phyloP scores from a whole-genome alignment of 2,797 vertebrate genomes.

The Pipistrellus nathusii region DNA sequence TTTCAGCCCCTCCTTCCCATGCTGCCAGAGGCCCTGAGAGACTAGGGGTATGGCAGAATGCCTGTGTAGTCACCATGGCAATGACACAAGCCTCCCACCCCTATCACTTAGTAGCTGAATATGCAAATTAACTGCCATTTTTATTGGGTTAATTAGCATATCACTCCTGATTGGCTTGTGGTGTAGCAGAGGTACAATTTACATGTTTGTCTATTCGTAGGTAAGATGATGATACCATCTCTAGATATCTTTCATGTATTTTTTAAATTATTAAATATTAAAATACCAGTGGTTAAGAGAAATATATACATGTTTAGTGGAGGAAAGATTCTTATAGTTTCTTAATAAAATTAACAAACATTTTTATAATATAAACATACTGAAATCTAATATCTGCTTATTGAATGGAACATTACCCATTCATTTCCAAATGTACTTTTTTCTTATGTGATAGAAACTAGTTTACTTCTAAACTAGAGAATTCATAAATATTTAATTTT shows the following conservation, averaged over 20 bases:
- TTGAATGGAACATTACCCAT: neutral
- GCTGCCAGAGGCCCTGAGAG: too few species aligned
- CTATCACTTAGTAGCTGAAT: too few species aligned
- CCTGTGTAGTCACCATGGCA: too few species aligned
- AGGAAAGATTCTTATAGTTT: neutral
- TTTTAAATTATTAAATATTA: neutral
- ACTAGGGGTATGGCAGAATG: too few species aligned
- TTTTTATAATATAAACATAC: neutral
- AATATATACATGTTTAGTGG: neutral
- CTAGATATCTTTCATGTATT: neutral
- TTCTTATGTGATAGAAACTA: neutral
- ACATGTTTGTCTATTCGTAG: too few species aligned
- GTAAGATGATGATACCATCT: neutral
- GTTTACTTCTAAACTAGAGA: neutral
- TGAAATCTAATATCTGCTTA: neutral
- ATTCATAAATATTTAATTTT: conserved; percentile 62
- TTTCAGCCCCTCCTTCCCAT: too few species aligned
- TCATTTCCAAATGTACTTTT: neutral
- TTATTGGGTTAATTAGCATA: too few species aligned
- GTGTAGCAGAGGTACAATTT: too few species aligned
- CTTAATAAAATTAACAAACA: conserved; percentile 1
- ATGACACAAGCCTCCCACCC: too few species aligned
- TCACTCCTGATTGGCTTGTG: too few species aligned
- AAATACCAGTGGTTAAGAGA: neutral
- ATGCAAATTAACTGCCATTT: too few species aligned